These are phyloP conservation scores for Xanthia icteritia DNA, from an alignment of 2,888 invertebrate species.

Conservation along the genomic window DNA sequence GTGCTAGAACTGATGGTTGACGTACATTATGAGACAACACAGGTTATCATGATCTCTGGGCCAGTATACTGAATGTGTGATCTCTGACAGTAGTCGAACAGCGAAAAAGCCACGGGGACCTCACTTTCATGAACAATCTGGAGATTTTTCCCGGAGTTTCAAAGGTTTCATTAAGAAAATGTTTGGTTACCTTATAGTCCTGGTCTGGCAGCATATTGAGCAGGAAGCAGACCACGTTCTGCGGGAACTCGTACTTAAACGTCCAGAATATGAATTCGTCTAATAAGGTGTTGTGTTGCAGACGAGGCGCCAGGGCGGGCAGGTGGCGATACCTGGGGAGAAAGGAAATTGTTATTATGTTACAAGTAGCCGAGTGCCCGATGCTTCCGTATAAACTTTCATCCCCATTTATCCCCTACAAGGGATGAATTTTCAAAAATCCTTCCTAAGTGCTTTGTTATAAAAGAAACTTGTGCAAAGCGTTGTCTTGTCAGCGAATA, in stretches of 20 bases:
- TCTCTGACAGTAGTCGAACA: background rate
- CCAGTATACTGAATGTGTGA: too few relatives aligned
- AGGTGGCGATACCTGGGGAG: constrained; percentile 94
- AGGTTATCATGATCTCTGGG: too few relatives aligned
- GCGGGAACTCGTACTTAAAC: constrained; percentile 99
- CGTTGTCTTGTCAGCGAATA: too few relatives aligned
- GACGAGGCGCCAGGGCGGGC: constrained; percentile 94
- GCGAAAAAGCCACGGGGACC: background rate
- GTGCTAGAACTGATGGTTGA: too few relatives aligned
- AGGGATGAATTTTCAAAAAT: too few relatives aligned
- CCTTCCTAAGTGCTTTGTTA: too few relatives aligned
- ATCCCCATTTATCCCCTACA: too few relatives aligned
- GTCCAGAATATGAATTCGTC: constrained; percentile 99
- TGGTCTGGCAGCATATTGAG: constrained; percentile 98
- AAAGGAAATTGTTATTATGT: constrained; percentile 49
- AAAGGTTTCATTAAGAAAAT: background rate
- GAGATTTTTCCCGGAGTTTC: background rate
- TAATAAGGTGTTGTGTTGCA: constrained; percentile 95
- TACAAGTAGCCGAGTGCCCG: too few relatives aligned
- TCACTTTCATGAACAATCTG: background rate
- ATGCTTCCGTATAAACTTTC: too few relatives aligned
- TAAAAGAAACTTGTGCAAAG: too few relatives aligned
- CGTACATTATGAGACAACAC: too few relatives aligned
- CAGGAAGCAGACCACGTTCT: constrained; percentile 98
- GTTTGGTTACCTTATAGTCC: constrained; percentile 94